Percentiles rank a stretch among this genome's conserved stretches.
phyloP scores from a whole-genome alignment of 2,797 vertebrate species.

The Nannoperca obscura region DNA sequence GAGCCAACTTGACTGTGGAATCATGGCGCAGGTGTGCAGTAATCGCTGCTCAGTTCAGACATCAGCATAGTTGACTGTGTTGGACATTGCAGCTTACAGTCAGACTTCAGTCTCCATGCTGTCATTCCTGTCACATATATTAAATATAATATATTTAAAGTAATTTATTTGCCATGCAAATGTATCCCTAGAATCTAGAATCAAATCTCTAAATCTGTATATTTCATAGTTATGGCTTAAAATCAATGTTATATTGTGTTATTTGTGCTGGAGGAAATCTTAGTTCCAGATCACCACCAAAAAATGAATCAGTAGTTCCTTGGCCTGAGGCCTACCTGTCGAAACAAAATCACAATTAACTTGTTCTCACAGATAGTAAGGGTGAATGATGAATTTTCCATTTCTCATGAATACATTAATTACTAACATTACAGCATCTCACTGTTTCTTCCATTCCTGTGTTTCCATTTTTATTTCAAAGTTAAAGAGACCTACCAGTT shows the following conservation, averaged over 20 bases:
- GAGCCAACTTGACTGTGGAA: conserved; percentile 6
- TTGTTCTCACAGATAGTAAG: not conserved
- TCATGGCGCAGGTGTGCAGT: not conserved
- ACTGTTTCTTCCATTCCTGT: too few relatives aligned
- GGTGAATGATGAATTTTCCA: not conserved
- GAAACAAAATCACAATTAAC: not conserved
- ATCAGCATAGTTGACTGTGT: not conserved
- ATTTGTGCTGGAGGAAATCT: not conserved
- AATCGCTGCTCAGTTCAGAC: not conserved
- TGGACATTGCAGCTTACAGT: not conserved
- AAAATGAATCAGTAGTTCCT: conserved; percentile 9
- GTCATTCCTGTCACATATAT: not conserved
- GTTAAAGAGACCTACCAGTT: too few relatives aligned
- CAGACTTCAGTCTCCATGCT: not conserved
- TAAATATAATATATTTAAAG: not conserved
- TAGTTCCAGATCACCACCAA: not conserved
- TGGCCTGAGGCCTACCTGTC: not conserved
- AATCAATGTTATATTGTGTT: conserved; percentile 17
- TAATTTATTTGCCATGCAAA: not conserved
- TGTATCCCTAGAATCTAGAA: not conserved
- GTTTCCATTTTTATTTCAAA: too few relatives aligned
- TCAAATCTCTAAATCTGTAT: conserved; percentile 1
- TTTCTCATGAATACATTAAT: too few relatives aligned
- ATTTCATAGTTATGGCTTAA: conserved; percentile 5
- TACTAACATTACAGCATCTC: too few relatives aligned